These are phyloP conservation scores for Ennomos erosarius DNA, from an alignment of 2,888 invertebrate species.

Conservation along the genomic window DNA sequence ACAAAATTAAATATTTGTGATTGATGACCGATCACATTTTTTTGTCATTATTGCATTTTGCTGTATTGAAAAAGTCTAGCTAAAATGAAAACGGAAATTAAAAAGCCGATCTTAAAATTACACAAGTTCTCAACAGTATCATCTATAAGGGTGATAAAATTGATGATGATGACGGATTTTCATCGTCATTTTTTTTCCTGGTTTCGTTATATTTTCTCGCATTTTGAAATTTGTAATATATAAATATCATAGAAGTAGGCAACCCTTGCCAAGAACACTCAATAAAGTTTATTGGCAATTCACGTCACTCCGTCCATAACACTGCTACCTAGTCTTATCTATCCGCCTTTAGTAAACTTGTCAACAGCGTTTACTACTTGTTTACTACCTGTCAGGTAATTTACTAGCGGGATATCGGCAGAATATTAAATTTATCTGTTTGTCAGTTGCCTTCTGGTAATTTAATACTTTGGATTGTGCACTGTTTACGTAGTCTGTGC, in stretches of 20 bases:
- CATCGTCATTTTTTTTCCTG: too few species aligned
- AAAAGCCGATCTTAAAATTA: too few species aligned
- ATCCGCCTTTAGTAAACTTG: slow-evolving; percentile 16
- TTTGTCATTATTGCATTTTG: too few species aligned
- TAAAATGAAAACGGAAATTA: too few species aligned
- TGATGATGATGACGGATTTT: too few species aligned
- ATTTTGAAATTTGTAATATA: background rate
- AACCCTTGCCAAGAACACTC: slow-evolving; percentile 21
- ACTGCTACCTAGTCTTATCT: slow-evolving; percentile 13
- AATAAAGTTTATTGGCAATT: slow-evolving; percentile 22
- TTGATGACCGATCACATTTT: too few species aligned
- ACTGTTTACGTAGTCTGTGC: background rate
- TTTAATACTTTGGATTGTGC: background rate
- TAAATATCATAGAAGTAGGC: background rate
- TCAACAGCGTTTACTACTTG: slow-evolving; percentile 24
- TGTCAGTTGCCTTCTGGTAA: background rate
- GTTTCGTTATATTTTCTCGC: too few species aligned
- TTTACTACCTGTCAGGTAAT: slow-evolving; percentile 20
- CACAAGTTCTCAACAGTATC: too few species aligned
- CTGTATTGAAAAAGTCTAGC: too few species aligned
- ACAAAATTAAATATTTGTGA: too few species aligned
- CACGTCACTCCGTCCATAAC: background rate
- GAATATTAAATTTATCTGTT: slow-evolving; percentile 18
- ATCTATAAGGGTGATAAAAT: too few species aligned
- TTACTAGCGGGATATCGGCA: slow-evolving; percentile 15